Base-by-base conservation (phyloP, 2,888 invertebrate genomes). In the Cabera pusaria region DNA sequence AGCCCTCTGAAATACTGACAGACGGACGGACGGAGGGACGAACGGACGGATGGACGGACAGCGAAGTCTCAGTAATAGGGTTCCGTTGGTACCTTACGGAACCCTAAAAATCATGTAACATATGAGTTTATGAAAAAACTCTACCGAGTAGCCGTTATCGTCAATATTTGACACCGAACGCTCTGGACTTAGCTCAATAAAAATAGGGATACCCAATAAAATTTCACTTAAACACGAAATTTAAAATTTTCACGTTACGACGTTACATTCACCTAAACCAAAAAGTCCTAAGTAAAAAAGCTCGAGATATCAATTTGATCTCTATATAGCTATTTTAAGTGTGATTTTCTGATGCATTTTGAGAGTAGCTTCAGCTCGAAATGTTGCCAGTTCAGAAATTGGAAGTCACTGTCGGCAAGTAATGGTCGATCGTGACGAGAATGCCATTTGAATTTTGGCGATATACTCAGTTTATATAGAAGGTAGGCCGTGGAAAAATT, bases 371-470 rank as follows among this genome's bases (percentile, higher is more conserved):
- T 59, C 42, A 56, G 58, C 55, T 58, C 59, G 62, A 66, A 55
- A 55, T 57, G 51, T 58, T 49, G 50, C 52, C 59, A 60, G 59
- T 65, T 66, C 71, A 72, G 76, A 80, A 83, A 87, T 86, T 87
- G 84, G 85, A 86, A 87, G 86, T 87, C 85, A 86, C 78, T 86
- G 86, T 83, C 75, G 85, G 78, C 80, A 77, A 88, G 86, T 86
- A 87, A 87, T 82, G 83, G 83, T 23, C 56, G 82, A 66, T 78
- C 87, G 87, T 88, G 87, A 83, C 79, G 46, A 32, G 86, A 85
- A 86, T 87, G 69, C 68, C 64, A 74, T 80, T 77, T 76, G 74
- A 74, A 77, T 82, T 76, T 77, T 69, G 72, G 77, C 75, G 80
- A 74, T 48, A 76, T 64, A 65, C 56, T 57, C 17, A 26, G 49